Base-by-base conservation (phyloP, 2,888 invertebrate species). In the Polydrusus tereticollis region DNA sequence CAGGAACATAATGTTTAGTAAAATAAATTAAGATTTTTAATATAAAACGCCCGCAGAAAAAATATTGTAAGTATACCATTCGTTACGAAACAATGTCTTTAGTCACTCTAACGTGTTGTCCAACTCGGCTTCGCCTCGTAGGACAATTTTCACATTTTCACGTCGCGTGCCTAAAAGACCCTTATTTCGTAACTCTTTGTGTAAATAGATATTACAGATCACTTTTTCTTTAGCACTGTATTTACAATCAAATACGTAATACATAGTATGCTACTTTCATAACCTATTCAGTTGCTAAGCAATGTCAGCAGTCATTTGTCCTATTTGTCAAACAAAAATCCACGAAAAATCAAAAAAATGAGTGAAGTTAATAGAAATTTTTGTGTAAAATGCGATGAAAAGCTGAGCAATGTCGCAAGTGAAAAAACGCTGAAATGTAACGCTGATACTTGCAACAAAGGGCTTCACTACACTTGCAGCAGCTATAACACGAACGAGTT, bases 321-420 rank as follows among this genome's bases (percentile, higher is more conserved):
- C 21, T 33, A 33, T 29, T 16, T 66, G 58, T 60, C 60, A 63
- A 69, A 41, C 23, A n/a, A 38, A 62, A 43, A 63, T 33, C 16
- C 2, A 8, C 3, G 14, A 38, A 60, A 63, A 57, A 21, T 26
- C 21, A 41, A 43, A 73, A 75, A 73, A 67, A 78, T 78, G 79
- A 75, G 75, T 72, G 77, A 76, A 59, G 72, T 73, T 62, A 78
- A 62, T 68, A 76, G 73, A 80, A 77, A 79, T 81, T 81, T 77
- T 74, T 80, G 78, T 80, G 79, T 78, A 70, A 78, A 78, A 78
- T 80, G 78, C 76, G 77, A 76, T 52, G 77, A 76, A 69, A 75
- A 75, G 52, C 75, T 78, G 41, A 57, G 38, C 18, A 70, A 76
- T 23, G 47, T 73, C 23, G 50, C 71, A 0, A 67, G 23, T 29